Base-by-base conservation (phyloP, 1,140 invertebrate species). In the Bombus haemorrhoidalis region DNA sequence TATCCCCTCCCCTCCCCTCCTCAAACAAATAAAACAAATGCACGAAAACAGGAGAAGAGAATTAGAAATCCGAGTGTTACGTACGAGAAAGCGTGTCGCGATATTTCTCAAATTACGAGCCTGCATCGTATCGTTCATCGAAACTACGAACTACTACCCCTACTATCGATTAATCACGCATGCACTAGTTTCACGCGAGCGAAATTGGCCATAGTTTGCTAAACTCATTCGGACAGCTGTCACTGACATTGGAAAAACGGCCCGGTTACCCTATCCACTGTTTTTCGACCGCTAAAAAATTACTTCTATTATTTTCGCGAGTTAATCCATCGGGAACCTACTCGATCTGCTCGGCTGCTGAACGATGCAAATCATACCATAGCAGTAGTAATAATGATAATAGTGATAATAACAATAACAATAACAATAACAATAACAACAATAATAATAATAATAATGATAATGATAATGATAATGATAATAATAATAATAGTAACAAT, bases 191-290 rank as follows among this genome's bases (percentile, higher is more conserved):
- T 22, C 34, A 34, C 66, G 9, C 5, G 66, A 25, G 18, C 32
- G 9, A 68, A 37, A 34, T 22, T 68, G 9, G 2, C 64, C 64
- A 68, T 18, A 34, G 66, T 68, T 53, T 68, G 32, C 9, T 25
- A 39, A 59, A 41, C 22, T 32, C 39, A 22, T 66, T 80, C 83
- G 76, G 47, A 15, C 66, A 59, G 18, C 80, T 66, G 75, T 57
- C 82, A 62, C 68, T 80, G 37, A 34, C 75, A 1, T 32, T 9
- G 8, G 25, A 39, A 32, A 62, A 41, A 15, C 37, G 22, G 25
- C 13, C 22, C 39, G 12, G 28, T 25, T 59, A 15, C n/a, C 37
- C n/a, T 22, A 13, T 47, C 4, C 1, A n/a, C 4, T 22, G 41
- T 37, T 5, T 22, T 8, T 59, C 2, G 25, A 32, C 12, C 10